Evolutionary conservation across 2,888 invertebrate genomes (phyloP), one percentile per base, ranked within the genome.

Genomic region (Macrophya annulata): DNA sequence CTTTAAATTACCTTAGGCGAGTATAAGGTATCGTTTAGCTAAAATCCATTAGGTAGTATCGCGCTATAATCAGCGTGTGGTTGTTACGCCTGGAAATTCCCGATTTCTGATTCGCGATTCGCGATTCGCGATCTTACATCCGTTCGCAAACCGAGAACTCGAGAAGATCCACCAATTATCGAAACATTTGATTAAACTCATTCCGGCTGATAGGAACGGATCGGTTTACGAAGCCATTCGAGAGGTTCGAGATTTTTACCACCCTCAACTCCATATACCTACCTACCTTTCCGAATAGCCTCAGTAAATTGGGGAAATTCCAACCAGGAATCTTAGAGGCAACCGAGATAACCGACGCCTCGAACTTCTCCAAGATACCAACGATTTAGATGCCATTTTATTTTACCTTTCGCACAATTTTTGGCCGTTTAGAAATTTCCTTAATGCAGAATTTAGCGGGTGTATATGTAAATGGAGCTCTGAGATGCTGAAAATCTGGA

Each of bases 141-240:
- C 31, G 51, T 51, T 77, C 37, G 21, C 74, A 5, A 37, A 31
- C 55, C 51, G 77, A 37, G 68, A 62, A 81, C 59, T 62, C 79
- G 40, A 74, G 62, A 77, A 77, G 79, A 81, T 59, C 79, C 79
- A 81, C 79, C 81, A 81, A 81, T 81, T 81, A 81, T 81, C 81
- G 81, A 81, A 81, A 81, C 81, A 81, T 62, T 81, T 81, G 81
- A 81, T 81, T 81, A 40, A 62, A 81, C 62, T 81, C 37, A 62
- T 81, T 81, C 81, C 59, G 81, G 43, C 40, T 43, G 81, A 81
- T 81, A 62, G 81, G 40, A 62, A 81, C 59, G 81, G 62, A 81
- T 81, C 81, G 81, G 81, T 81, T 81, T 81, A 59, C 81, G 81
- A 81, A 81, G 59, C 59, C 79, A 59, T 81, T 51, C 62, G 21